phyloP scores from a whole-genome alignment of 2,797 vertebrate species.

The Cossypha polioptera region DNA sequence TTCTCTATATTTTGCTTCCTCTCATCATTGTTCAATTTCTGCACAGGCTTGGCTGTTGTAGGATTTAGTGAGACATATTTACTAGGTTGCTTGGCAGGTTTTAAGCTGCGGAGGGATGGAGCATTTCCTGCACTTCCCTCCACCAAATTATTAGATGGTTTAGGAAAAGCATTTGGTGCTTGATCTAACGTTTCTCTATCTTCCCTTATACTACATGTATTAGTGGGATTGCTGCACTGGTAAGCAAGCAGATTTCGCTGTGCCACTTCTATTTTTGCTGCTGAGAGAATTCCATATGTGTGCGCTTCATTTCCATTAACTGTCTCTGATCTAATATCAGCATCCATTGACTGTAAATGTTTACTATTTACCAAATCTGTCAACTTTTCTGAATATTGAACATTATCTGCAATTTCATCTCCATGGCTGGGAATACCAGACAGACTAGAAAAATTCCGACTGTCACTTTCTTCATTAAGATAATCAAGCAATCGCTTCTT shows the following conservation, averaged over 20 bases:
- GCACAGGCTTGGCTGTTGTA: background rate
- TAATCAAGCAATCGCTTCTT: background rate
- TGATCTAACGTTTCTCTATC: background rate
- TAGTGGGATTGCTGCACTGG: background rate
- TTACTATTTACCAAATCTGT: background rate
- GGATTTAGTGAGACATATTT: background rate
- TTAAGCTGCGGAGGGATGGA: background rate
- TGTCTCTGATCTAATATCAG: background rate
- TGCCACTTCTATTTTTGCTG: background rate
- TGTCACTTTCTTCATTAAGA: background rate
- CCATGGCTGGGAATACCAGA: background rate
- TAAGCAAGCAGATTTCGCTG: background rate
- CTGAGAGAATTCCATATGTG: background rate
- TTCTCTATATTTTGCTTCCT: background rate
- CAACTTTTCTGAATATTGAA: background rate
- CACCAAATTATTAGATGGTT: background rate
- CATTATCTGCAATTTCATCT: background rate
- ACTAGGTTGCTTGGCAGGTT: background rate
- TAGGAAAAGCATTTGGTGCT: background rate
- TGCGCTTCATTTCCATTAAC: background rate
- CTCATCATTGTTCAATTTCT: constrained; percentile 4
- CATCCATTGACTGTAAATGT: background rate
- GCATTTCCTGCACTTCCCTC: background rate
- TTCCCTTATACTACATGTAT: background rate
- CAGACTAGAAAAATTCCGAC: background rate